Base-by-base conservation (phyloP, 1,140 invertebrate species). In the Teleogryllus occipitalis region DNA sequence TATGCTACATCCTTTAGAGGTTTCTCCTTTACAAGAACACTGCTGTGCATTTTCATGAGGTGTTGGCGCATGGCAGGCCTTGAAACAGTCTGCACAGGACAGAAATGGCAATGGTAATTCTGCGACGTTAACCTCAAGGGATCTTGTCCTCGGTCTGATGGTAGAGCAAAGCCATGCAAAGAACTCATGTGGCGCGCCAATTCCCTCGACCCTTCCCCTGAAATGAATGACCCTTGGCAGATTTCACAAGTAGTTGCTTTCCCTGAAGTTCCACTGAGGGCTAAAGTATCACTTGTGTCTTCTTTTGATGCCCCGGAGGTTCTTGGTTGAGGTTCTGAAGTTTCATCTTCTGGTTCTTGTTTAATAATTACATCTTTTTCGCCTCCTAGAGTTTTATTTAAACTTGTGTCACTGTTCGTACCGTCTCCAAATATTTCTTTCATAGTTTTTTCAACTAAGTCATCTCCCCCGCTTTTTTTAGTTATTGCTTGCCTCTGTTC, bases 21-120 rank as follows among this genome's bases (percentile, higher is more conserved):
- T 15, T 72, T 27, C n/a, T 80, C 77, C 73, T 75, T 27, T 4
- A 78, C 27, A n/a, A 75, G 76, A 4, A 74, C 74, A 21, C 79
- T 77, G 14, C 79, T 74, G 54, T 82, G 82, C 14, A 49, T 74
- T 49, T 27, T 47, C 21, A 77, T 75, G 27, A 82, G 73, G 77
- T 82, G 81, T 12, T 76, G 79, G 18, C 80, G 74, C 27, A 82
- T 79, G 49, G 49, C 74, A 14, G 77, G 72, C 49, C 79, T 82
- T 18, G 75, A 80, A 10, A 75, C 54, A n/a, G 81, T 77, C 27
- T 73, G 81, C 14, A 78, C 77, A 8, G 73, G 48, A 74, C 82
- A 82, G 47, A 81, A 82, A 72, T 79, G 81, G 74, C 82, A 82
- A 54, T 77, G 72, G 74, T 77, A 79, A 21, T 22, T 77, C 21